These are phyloP conservation scores for Myoxocephalus aenaeus DNA, from an alignment of 2,797 vertebrate species.

Conservation along the genomic window DNA sequence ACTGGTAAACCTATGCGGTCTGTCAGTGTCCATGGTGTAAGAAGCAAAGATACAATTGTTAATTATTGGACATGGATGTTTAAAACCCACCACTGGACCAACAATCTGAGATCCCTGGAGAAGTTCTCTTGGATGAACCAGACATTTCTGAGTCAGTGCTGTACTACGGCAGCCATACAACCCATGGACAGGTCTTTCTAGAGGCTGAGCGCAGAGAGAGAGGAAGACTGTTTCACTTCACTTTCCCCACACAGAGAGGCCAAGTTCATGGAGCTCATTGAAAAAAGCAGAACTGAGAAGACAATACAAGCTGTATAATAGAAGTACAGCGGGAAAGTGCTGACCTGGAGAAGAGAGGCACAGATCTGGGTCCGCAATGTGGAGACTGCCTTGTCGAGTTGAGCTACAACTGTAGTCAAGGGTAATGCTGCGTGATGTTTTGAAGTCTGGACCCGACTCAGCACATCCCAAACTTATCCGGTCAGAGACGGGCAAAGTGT, in stretches of 20 bases:
- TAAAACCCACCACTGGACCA: slow-evolving; percentile 7
- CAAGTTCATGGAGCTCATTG: background rate
- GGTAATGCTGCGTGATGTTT: background rate
- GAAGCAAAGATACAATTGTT: background rate
- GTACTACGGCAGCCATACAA: background rate
- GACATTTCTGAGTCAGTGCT: background rate
- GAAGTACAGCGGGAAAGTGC: background rate
- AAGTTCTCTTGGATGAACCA: slow-evolving; percentile 5
- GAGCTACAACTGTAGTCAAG: background rate
- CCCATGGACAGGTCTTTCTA: background rate
- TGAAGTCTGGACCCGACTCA: background rate
- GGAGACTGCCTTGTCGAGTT: background rate
- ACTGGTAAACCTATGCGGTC: background rate
- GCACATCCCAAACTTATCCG: background rate
- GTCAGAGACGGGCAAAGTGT: background rate
- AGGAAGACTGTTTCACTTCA: background rate
- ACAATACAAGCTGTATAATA: background rate
- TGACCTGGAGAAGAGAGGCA: background rate
- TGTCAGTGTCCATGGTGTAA: rapidly evolving
- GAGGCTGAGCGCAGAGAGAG: background rate
- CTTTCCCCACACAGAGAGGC: background rate
- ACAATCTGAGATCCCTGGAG: slow-evolving; percentile 29
- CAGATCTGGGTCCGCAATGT: background rate
- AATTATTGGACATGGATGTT: background rate
- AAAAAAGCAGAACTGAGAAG: background rate